phyloP scores from a whole-genome alignment of 2,888 invertebrate genomes.

The Caenorhabditis drosophilae region DNA sequence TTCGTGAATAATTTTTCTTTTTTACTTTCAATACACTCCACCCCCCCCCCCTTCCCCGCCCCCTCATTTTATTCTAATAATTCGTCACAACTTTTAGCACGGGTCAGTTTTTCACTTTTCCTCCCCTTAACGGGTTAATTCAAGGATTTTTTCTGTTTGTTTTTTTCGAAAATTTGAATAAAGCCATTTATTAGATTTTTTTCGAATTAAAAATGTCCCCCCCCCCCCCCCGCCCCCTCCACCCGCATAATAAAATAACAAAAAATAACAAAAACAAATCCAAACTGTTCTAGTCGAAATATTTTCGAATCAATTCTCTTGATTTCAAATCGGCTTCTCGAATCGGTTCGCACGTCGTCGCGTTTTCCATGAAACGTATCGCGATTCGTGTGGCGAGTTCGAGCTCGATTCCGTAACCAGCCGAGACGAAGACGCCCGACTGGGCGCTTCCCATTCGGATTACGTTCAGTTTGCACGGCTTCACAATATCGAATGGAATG shows the following conservation, averaged over 20 bases:
- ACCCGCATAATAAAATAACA: too few relatives aligned
- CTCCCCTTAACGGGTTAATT: too few relatives aligned
- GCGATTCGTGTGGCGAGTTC: conserved; percentile 65
- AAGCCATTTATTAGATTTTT: too few relatives aligned
- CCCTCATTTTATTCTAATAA: neutral
- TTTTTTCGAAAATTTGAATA: conserved; percentile 1
- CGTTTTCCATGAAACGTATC: conserved; percentile 49
- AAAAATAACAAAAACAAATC: too few relatives aligned
- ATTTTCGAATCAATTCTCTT: conserved; percentile 31
- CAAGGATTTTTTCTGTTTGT: too few relatives aligned
- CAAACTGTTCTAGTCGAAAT: conserved; percentile 22
- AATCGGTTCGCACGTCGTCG: conserved; percentile 68
- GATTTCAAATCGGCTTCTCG: conserved; percentile 58
- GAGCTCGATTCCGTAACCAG: conserved; percentile 69
- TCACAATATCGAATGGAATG: conserved; percentile 24
- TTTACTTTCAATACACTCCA: too few relatives aligned
- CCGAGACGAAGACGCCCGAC: conserved; percentile 69
- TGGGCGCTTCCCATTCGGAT: conserved; percentile 15
- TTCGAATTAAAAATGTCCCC: too few relatives aligned
- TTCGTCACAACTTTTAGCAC: too few relatives aligned
- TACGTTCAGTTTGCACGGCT: conserved; percentile 17
- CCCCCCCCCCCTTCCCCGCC: too few relatives aligned
- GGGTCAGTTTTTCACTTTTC: too few relatives aligned
- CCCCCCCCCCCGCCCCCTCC: too few relatives aligned
- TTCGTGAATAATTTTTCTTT: conserved; percentile 6